phyloP scores from a whole-genome alignment of 2,888 invertebrate genomes.

The Ophion obscuratus region DNA sequence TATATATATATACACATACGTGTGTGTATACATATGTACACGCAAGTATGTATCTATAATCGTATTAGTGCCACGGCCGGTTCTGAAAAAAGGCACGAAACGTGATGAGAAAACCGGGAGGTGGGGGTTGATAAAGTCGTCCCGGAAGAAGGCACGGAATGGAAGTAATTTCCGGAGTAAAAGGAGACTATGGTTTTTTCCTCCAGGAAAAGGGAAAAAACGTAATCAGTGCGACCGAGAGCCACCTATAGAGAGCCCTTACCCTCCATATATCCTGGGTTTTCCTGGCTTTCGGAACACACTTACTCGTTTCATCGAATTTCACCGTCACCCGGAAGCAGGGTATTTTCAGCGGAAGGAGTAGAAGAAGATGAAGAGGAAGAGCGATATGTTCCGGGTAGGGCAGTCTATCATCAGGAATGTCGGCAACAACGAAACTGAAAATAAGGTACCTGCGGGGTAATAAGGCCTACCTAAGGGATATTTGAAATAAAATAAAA shows the following conservation, averaged over 20 bases:
- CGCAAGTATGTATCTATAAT: conserved; percentile 35
- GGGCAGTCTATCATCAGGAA: conserved; percentile 17
- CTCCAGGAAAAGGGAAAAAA: conserved; percentile 46
- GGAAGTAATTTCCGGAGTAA: conserved; percentile 78
- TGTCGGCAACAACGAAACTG: neutral
- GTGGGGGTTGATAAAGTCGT: conserved; percentile 46
- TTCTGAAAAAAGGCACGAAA: conserved; percentile 46
- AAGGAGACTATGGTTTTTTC: conserved; percentile 71
- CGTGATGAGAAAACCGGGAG: conserved; percentile 51
- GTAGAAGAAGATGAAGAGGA: conserved; percentile 17
- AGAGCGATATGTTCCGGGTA: conserved; percentile 28
- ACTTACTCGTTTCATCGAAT: conserved; percentile 53
- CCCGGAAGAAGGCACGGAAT: conserved; percentile 71
- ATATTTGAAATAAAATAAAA: no score
- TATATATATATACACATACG: conserved; percentile 11
- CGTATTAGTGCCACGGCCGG: conserved; percentile 51
- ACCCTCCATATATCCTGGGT: conserved; percentile 41
- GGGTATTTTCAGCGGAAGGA: conserved; percentile 46
- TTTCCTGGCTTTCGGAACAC: conserved; percentile 58
- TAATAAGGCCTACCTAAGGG: no score
- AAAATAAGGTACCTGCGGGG: conserved; percentile 1
- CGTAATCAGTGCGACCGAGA: conserved; percentile 61
- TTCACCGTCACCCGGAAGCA: conserved; percentile 45
- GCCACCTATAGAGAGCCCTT: conserved; percentile 36
- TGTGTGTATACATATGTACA: no score